Conservation (phyloP, 2,888 invertebrate genomes). For the Acheta domesticus region DNA sequence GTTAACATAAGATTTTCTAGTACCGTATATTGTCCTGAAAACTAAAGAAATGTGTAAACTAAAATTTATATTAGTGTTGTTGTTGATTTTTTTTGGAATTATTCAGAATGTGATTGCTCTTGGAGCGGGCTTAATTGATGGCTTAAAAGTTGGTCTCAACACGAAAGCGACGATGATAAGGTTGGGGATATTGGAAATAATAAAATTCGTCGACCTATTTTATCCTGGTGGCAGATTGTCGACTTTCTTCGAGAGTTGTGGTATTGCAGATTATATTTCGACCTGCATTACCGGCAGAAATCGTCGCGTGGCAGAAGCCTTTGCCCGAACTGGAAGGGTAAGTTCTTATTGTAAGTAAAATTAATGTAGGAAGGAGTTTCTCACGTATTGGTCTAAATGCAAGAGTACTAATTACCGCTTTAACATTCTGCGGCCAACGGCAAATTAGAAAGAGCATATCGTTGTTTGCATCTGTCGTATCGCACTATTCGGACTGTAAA, state of each 20-base stretch:
- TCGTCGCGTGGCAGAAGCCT: constrained; percentile 60
- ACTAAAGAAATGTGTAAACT: too few relatives aligned
- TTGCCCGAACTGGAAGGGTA: constrained; percentile 58
- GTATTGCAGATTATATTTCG: constrained; percentile 67
- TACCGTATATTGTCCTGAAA: too few relatives aligned
- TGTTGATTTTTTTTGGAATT: too few relatives aligned
- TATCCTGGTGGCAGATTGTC: constrained; percentile 54
- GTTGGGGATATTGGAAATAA: constrained; percentile 66
- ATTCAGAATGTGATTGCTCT: constrained; percentile 64
- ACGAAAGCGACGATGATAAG: constrained; percentile 68
- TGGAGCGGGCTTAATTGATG: constrained; percentile 66
- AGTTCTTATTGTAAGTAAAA: neutral
- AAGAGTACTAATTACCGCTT: too few relatives aligned
- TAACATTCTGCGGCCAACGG: too few relatives aligned
- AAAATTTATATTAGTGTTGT: too few relatives aligned
- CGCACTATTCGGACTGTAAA: too few relatives aligned
- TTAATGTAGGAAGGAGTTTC: too few relatives aligned
- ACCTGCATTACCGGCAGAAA: constrained; percentile 68
- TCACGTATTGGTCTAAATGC: too few relatives aligned
- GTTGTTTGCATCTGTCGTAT: too few relatives aligned
- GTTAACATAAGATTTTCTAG: too few relatives aligned
- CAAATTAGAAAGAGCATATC: too few relatives aligned
- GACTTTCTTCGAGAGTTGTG: constrained; percentile 69
- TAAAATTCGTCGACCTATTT: constrained; percentile 58
- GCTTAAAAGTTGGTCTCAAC: constrained; percentile 62